phyloP scores from a whole-genome alignment of 2,888 invertebrate species.

The Drosophila robusta region DNA sequence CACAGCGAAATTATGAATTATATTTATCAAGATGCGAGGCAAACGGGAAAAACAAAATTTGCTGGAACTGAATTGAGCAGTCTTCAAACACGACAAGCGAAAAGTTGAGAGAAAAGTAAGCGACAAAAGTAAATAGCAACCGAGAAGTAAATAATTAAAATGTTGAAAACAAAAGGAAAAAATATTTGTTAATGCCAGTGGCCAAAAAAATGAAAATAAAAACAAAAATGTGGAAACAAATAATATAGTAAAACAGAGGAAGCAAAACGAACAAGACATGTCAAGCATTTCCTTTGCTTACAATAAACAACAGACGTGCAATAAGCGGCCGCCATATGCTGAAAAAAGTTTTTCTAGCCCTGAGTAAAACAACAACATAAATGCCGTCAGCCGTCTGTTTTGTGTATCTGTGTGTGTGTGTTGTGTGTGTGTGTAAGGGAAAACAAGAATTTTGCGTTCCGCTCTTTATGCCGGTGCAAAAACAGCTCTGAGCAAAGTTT shows the following conservation, averaged over 20 bases:
- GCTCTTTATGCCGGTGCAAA: constrained; percentile 64
- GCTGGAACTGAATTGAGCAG: neutral
- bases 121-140: constrained; percentile 49
- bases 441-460: constrained; percentile 64
- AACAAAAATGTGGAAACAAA: constrained; percentile 34
- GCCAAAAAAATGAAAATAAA: constrained; percentile 22
- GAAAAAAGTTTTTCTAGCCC: constrained; percentile 55
- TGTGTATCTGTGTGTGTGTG: constrained; percentile 6
- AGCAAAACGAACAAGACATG: constrained; percentile 64
- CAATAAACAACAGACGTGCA: constrained; percentile 53
- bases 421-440: constrained; percentile 26
- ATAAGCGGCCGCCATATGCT: constrained; percentile 58
- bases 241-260: constrained; percentile 48
- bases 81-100: neutral
- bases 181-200: constrained; percentile 45
- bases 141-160: constrained; percentile 57
- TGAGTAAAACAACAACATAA: constrained; percentile 36
- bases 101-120: constrained; percentile 15
- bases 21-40: neutral
- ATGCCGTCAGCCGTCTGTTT: constrained; percentile 34
- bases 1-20: constrained; percentile 10
- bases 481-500: constrained; percentile 52
- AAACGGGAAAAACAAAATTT: neutral
- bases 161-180: constrained; percentile 25
- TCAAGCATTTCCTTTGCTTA: constrained; percentile 72